Evolutionary conservation across 1,140 invertebrate genomes (phyloP), one percentile per base, ranked within the genome.

Genomic region (Drosophila simulans): DNA sequence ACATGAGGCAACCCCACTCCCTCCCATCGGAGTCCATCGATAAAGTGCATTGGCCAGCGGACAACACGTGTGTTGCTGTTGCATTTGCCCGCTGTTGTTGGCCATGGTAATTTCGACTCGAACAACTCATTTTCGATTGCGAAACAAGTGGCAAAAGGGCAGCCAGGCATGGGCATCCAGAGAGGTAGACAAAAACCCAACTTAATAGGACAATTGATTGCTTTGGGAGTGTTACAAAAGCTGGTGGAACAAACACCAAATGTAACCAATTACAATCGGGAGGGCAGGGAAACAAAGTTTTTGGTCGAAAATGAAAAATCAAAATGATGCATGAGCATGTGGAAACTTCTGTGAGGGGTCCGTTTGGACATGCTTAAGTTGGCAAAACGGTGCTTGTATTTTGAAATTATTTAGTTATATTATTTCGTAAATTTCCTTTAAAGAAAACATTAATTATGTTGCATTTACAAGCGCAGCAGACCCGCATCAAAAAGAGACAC

Each of bases 131-230:
- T 76, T 76, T 76, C 72, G 60, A 76, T 76, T 76, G 72, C 72
- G 63, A 76, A 76, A 76, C 72, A 77, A 77, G 73, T 77, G 72
- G 72, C 72, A 76, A 76, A 76, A 76, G 72, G 72, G 72, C 72
- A 76, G 55, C 31, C 57, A 76, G 55, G 35, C 57, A 20, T 43
- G 42, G 42, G 15, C 42, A 63, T 55, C 71, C 70, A 72, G 63
- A 69, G 49, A 70, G 40, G 4, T 1, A 70, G 51, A 25, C 63
- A 70, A 27, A 40, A 56, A 49, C 20, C 37, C 55, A 55, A 73
- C 48, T 72, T 72, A 72, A 72, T 72, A 59, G 69, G 68, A 72
- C 72, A 65, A 76, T 76, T 76, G 72, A 59, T 77, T 69, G 72
- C 73, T 69, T 66, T 73, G 69, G 55, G 49, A 73, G 58, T 75